Evolutionary conservation across 1,140 invertebrate species (phyloP).

Genomic region (Tribolium castaneum): DNA sequence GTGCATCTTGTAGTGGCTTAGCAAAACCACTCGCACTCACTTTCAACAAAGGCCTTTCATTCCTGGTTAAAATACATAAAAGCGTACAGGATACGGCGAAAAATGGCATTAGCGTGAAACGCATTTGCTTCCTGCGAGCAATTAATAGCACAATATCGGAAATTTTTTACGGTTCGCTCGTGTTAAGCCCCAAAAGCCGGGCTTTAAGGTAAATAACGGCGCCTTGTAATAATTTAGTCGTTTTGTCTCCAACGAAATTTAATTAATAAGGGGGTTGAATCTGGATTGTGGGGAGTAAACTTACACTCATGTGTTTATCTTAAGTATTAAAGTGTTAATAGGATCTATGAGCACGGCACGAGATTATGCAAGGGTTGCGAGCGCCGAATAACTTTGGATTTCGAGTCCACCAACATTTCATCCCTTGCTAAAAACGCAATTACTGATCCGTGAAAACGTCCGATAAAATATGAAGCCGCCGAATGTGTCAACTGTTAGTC

Average conservation of each 20-base stretch:
- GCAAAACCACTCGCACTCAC: constrained; percentile 6
- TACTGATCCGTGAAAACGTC: constrained; percentile 6
- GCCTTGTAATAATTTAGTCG: constrained; percentile 43
- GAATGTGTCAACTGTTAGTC: constrained; percentile 27
- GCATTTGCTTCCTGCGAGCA: background rate
- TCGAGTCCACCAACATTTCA: background rate
- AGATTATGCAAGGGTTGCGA: constrained; percentile 40
- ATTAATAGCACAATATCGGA: too few relatives aligned
- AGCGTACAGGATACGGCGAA: background rate
- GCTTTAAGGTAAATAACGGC: constrained; percentile 26
- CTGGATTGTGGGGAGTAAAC: constrained; percentile 45
- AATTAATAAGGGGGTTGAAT: constrained; percentile 49
- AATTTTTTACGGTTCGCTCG: too few relatives aligned
- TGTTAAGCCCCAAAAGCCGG: background rate
- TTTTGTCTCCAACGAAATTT: constrained; percentile 45
- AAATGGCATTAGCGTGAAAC: background rate
- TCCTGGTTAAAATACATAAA: background rate
- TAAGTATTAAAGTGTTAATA: constrained; percentile 50
- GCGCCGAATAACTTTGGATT: constrained; percentile 7
- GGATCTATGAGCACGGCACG: constrained; percentile 41
- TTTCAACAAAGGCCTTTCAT: background rate
- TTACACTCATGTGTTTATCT: constrained; percentile 48
- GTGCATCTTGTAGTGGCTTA: background rate
- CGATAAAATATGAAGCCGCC: constrained; percentile 25
- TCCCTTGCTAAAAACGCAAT: background rate